Conservation (phyloP, 2,888 invertebrate genomes). For the Hypselothyrea guttata region DNA sequence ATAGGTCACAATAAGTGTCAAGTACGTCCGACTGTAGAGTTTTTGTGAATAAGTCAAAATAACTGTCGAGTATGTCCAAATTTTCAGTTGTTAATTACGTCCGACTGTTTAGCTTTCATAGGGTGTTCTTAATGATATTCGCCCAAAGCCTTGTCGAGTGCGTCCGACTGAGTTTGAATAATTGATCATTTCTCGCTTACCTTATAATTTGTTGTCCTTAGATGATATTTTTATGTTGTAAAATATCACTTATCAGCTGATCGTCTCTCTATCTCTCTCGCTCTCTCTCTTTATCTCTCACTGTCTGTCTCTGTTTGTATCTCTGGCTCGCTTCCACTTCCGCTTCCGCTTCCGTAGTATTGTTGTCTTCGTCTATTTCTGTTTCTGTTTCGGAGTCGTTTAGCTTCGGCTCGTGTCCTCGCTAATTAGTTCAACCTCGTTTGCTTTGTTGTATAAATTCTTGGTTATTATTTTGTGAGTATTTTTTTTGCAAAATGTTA, state of each 20-base stretch:
- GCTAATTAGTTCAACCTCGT: neutral
- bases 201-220: conserved; percentile 73
- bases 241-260: conserved; percentile 73
- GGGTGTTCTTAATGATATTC: too few relatives aligned
- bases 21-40: too few relatives aligned
- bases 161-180: too few relatives aligned
- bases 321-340: conserved; percentile 6
- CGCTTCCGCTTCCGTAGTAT: too few relatives aligned
- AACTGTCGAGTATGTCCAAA: too few relatives aligned
- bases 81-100: too few relatives aligned
- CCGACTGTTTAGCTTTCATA: too few relatives aligned
- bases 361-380: conserved; percentile 8
- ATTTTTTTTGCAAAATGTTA: conserved; percentile 1
- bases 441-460: neutral
- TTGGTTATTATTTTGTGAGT: too few relatives aligned
- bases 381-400: conserved; percentile 17
- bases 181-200: conserved; percentile 38
- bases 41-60: too few relatives aligned
- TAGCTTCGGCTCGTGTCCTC: too few relatives aligned
- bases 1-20: too few relatives aligned
- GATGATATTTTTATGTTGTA: conserved; percentile 67
- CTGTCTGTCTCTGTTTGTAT: neutral
- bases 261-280: conserved; percentile 22
- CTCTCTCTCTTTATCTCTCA: neutral
- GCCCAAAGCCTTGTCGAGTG: too few relatives aligned